A percentile compares a stretch with the other conserved stretches of the same genome.
phyloP scores from a whole-genome alignment of 2,113 vertebrate genomes.

The Leptocoma aspasia region DNA sequence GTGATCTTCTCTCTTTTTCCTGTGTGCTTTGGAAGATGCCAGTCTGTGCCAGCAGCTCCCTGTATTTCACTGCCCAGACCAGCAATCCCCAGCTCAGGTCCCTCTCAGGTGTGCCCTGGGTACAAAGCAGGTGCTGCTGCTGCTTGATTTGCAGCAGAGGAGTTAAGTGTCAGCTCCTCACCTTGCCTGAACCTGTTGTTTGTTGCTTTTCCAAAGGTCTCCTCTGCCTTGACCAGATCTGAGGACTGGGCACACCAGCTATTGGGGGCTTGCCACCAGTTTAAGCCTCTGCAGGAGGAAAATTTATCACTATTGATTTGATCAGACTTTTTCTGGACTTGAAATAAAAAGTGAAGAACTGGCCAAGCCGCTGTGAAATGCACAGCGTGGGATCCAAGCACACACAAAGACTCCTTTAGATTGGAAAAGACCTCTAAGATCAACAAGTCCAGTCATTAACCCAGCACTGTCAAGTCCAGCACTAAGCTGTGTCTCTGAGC shows the following conservation, averaged over 20 bases:
- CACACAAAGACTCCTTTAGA: background rate
- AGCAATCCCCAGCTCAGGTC: background rate
- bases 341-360: background rate
- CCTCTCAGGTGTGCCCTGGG: background rate
- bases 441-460: background rate
- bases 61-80: background rate
- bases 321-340: background rate
- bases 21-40: background rate
- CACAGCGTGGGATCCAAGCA: background rate
- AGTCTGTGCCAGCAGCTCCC: background rate
- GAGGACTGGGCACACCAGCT: fast-evolving
- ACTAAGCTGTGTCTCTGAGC: background rate
- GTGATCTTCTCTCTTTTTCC: background rate
- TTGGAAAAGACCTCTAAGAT: background rate
- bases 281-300: background rate
- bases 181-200: background rate
- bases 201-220: background rate
- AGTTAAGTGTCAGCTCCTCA: background rate
- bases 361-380: background rate
- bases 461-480: background rate
- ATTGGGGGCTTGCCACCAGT: background rate
- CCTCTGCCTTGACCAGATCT: background rate
- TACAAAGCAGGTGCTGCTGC: background rate
- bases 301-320: background rate
- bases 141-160: background rate